Evolutionary conservation across 2,113 vertebrate species (phyloP).

Genomic region (Fregetta grallaria): DNA sequence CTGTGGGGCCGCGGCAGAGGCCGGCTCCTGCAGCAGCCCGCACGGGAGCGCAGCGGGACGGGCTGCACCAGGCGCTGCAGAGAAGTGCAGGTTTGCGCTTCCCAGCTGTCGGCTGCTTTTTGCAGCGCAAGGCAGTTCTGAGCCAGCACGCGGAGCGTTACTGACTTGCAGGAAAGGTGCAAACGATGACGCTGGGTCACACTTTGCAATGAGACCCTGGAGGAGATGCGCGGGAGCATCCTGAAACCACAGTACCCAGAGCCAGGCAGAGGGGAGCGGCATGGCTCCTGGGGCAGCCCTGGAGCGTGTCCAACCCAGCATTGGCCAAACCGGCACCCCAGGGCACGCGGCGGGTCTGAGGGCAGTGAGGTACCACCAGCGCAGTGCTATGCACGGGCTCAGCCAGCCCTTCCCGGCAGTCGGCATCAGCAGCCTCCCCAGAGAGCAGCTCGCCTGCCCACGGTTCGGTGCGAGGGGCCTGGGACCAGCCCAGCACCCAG

Average conservation of each 20-base stretch:
- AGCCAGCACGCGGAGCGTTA: neutral
- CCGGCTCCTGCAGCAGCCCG: neutral
- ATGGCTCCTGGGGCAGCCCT: neutral
- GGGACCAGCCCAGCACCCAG: neutral
- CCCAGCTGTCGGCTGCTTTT: neutral
- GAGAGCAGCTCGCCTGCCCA: neutral
- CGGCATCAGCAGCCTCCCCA: neutral
- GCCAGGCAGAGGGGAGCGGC: neutral
- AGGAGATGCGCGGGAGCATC: neutral
- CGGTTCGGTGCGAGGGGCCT: neutral
- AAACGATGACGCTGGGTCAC: neutral
- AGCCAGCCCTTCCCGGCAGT: neutral
- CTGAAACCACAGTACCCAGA: neutral
- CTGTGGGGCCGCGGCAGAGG: neutral
- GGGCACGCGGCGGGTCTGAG: too few species aligned
- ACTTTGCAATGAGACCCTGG: too few species aligned
- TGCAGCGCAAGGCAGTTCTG: neutral
- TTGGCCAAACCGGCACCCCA: neutral
- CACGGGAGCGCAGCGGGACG: neutral
- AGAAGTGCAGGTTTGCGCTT: accelerated
- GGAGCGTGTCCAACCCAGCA: neutral
- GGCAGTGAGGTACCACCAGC: neutral
- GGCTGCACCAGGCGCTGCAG: too few species aligned
- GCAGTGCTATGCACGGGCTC: neutral
- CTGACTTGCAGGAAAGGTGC: neutral